Evolutionary conservation across 2,888 invertebrate species (phyloP).

Genomic region (Rugalucina vietnamica): DNA sequence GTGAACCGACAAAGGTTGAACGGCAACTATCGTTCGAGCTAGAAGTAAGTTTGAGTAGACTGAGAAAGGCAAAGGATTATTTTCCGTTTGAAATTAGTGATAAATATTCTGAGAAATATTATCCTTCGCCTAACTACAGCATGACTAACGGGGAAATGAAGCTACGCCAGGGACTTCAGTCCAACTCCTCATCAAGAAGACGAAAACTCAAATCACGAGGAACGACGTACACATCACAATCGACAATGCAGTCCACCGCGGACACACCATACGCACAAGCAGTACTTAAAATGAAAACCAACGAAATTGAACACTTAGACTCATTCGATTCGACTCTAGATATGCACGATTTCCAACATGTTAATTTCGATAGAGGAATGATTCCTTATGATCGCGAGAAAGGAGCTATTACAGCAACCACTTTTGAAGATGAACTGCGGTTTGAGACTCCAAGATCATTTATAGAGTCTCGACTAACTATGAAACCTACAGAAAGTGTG

Average conservation of each 20-base stretch:
- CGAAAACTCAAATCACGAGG: slow-evolving; percentile 30
- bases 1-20: slow-evolving; percentile 72
- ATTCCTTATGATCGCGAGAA: slow-evolving; percentile 15
- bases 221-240: neutral
- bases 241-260: neutral
- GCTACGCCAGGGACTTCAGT: slow-evolving; percentile 61
- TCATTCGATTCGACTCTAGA: slow-evolving; percentile 30
- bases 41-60: slow-evolving; percentile 68
- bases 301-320: slow-evolving; percentile 50
- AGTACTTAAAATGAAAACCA: neutral
- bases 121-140: slow-evolving; percentile 58
- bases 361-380: slow-evolving; percentile 1
- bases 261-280: slow-evolving; percentile 11
- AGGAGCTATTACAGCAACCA: slow-evolving; percentile 13
- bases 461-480: slow-evolving; percentile 29
- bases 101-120: slow-evolving; percentile 64
- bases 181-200: slow-evolving; percentile 54
- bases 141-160: slow-evolving; percentile 66
- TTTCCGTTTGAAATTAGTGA: slow-evolving; percentile 68
- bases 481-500: neutral
- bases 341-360: slow-evolving; percentile 25
- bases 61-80: slow-evolving; percentile 70
- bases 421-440: slow-evolving; percentile 37
- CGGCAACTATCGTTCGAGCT: slow-evolving; percentile 70
- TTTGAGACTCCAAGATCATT: slow-evolving; percentile 55